Evolutionary conservation across 2,113 vertebrate species (phyloP), one percentile per base, ranked within the genome.

Genomic region (Vicugna pacos): DNA sequence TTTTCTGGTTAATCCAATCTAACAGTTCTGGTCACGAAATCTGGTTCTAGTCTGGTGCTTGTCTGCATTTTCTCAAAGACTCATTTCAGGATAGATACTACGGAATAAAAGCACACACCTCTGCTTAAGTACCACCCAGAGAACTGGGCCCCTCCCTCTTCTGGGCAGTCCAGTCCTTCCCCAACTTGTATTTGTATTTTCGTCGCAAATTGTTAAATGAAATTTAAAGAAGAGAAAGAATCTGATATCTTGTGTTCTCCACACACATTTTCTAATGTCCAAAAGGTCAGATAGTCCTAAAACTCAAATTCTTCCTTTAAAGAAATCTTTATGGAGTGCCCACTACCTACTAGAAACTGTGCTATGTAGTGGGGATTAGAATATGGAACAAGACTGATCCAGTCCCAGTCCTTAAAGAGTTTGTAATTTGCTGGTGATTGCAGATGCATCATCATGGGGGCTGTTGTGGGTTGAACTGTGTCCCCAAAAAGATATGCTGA

Each of bases 1-100:
- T 77, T 95, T 97, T 92, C 70, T 81, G 9, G 76, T 97, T 89
- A 80, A 85, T 38, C 24, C 69, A 84, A 83, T 52, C 24, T 50
- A 89, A 30, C 46, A 73, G 89, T 82, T 92, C 58, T 50, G 24
- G 8, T 62, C 16, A 65, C 28, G 80, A 82, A 62, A 58, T 58
- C 35, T 42, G 12, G 12, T 70, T 93, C 64, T 35, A 60, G n/a
- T n/a, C 48, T 75, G n/a, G 30, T 75, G 50, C 12, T 56, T 72
- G 3, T 69, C 56, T 48, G 6, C 16, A 50, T 73, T 72, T 62
- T 80, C 48, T 67, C 54, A 67, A 82, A 73, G 62, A 91, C 35
- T 88, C 22, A 19, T 91, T 93, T 80, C 30, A 95, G 60, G 24
- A 73, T 42, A 93, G 20, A 24, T 56, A 2, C 48, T 17, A 14